These are phyloP conservation scores for Solenopsis invicta DNA, from an alignment of 1,140 invertebrate genomes.

Conservation along the genomic window DNA sequence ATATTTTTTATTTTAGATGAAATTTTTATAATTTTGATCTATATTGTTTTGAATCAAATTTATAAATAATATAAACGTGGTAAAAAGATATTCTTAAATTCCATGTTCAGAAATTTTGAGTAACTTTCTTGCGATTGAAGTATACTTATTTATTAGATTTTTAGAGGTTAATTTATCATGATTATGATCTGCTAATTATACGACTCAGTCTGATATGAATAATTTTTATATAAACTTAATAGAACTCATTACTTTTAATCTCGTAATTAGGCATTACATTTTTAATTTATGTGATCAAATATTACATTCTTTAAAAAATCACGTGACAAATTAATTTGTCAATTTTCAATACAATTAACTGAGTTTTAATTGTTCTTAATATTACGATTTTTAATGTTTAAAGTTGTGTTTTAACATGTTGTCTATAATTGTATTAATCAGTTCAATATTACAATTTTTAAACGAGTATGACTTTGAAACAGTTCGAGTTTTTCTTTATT, in stretches of 20 bases:
- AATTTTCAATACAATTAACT: slow-evolving; percentile 4
- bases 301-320: not conserved
- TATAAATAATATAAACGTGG: slow-evolving; percentile 11
- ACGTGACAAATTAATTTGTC: not conserved
- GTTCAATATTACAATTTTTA: not conserved
- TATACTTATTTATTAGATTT: slow-evolving; percentile 13
- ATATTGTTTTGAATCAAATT: not conserved
- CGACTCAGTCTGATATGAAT: slow-evolving; percentile 15
- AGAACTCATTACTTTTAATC: not conserved
- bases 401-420: not conserved
- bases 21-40: slow-evolving; percentile 1
- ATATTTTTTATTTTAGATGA: slow-evolving; percentile 1
- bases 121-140: not conserved
- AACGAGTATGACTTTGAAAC: not conserved
- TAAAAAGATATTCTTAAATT: not conserved
- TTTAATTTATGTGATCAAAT: not conserved
- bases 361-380: slow-evolving; percentile 44
- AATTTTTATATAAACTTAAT: slow-evolving; percentile 29
- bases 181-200: not conserved
- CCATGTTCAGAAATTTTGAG: not conserved
- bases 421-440: not conserved
- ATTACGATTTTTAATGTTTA: not conserved
- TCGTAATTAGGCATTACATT: not conserved
- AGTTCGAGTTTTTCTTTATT: not conserved
- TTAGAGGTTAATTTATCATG: not conserved